phyloP scores from a whole-genome alignment of 2,888 invertebrate species.

The Lasius fuliginosus region DNA sequence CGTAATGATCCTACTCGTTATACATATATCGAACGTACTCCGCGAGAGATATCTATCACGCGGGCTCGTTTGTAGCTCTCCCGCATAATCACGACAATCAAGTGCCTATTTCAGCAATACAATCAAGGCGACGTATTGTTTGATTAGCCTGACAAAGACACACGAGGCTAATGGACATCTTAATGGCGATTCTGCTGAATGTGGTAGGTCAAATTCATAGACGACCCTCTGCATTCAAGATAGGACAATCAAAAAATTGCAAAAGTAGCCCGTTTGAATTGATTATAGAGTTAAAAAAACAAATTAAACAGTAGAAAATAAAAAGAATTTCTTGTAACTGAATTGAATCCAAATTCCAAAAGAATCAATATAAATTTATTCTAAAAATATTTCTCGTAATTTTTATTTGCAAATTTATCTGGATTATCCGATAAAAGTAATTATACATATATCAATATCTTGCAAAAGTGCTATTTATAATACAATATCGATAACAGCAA shows the following conservation, averaged over 20 bases:
- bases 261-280: not conserved
- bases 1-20: conserved; percentile 7
- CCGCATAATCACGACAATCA: conserved; percentile 66
- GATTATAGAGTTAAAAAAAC: not conserved
- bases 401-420: not conserved
- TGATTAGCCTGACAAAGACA: conserved; percentile 64
- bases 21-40: conserved; percentile 33
- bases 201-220: conserved; percentile 52
- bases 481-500: not conserved
- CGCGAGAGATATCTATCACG: conserved; percentile 35
- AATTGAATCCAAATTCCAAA: not conserved
- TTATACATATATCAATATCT: not conserved
- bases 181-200: conserved; percentile 40
- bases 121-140: conserved; percentile 59
- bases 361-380: not conserved
- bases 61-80: conserved; percentile 43
- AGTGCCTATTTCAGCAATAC: conserved; percentile 60
- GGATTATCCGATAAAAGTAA: not conserved
- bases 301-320: not conserved
- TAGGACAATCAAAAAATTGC: conserved; percentile 17
- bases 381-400: not conserved
- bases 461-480: not conserved
- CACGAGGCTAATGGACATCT: conserved; percentile 48
- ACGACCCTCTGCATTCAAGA: not conserved
- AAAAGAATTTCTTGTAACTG: not conserved